These are phyloP conservation scores for Parnassius orleans DNA, from an alignment of 2,888 invertebrate genomes.

Conservation along the genomic window DNA sequence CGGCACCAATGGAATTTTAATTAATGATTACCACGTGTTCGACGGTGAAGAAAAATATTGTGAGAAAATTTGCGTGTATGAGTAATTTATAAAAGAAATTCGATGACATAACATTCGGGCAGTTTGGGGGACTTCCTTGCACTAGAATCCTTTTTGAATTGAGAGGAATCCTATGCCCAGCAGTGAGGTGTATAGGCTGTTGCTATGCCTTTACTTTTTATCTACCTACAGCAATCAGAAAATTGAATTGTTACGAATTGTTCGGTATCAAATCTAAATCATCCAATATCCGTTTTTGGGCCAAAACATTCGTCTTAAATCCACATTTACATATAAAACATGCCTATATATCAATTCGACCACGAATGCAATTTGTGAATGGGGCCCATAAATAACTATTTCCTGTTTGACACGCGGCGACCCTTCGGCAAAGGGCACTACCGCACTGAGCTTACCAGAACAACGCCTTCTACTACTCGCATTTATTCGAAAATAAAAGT, in stretches of 20 bases:
- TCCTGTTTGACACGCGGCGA: constrained; percentile 75
- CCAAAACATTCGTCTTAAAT: constrained; percentile 67
- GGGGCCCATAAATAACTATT: constrained; percentile 77
- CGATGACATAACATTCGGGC: too few species aligned
- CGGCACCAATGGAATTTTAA: too few species aligned
- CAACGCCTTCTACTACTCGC: not conserved
- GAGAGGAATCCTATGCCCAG: too few species aligned
- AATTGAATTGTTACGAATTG: constrained; percentile 17
- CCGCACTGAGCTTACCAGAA: constrained; percentile 2
- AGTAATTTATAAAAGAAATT: too few species aligned
- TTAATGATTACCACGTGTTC: too few species aligned
- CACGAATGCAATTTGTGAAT: constrained; percentile 79
- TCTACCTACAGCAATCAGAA: not conserved
- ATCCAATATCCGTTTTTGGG: constrained; percentile 68
- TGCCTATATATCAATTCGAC: constrained; percentile 78
- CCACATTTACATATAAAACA: constrained; percentile 80
- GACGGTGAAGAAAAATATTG: too few species aligned
- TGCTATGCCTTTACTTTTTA: too few species aligned
- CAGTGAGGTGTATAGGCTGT: too few species aligned
- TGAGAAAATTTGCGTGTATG: too few species aligned
- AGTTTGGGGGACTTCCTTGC: too few species aligned
- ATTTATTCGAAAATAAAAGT: too few species aligned
- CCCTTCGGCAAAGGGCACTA: constrained; percentile 49
- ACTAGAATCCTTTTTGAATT: too few species aligned
- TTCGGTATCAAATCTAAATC: constrained; percentile 51